A percentile compares a stretch with the other conserved stretches of the same genome.
Evolutionary conservation across 2,113 vertebrate genomes (phyloP).

Genomic region (Mormyrus lacerda): DNA sequence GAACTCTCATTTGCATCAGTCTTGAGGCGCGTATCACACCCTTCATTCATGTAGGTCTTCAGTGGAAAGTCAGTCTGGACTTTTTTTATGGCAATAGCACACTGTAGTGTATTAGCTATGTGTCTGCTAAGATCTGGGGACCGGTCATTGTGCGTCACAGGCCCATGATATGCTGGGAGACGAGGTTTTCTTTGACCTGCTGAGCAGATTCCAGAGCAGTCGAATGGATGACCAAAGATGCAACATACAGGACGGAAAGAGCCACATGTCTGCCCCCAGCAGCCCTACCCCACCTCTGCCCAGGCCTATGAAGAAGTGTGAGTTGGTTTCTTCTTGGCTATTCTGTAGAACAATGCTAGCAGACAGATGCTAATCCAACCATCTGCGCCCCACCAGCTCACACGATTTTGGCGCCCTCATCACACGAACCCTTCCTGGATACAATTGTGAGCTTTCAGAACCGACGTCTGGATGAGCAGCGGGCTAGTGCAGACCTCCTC

Average conservation of each 20-base stretch:
- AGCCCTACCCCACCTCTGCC: conserved; percentile 58
- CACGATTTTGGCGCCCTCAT: conserved; percentile 54
- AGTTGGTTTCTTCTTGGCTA: conserved; percentile 37
- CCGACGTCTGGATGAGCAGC: conserved; percentile 82
- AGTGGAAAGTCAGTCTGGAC: neutral
- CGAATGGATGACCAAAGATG: conserved; percentile 95
- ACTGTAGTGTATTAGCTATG: neutral
- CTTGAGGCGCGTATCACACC: neutral
- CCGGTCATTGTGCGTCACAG: conserved; percentile 34
- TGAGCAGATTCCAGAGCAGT: conserved; percentile 89
- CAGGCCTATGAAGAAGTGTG: conserved; percentile 70
- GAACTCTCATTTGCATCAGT: neutral
- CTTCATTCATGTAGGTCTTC: neutral
- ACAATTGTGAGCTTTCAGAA: conserved; percentile 83
- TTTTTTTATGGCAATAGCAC: neutral
- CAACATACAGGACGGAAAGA: conserved; percentile 64
- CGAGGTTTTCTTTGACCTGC: conserved; percentile 87
- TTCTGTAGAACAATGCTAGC: neutral
- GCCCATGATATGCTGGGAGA: conserved; percentile 68
- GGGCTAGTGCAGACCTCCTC: conserved; percentile 68
- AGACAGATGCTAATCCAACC: neutral
- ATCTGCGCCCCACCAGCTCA: conserved; percentile 50
- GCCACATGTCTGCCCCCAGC: conserved; percentile 42
- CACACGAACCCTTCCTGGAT: conserved; percentile 83
- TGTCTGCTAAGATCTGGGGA: neutral